Evolutionary conservation across 2,113 vertebrate species (phyloP).

Genomic region (Monopterus albus): DNA sequence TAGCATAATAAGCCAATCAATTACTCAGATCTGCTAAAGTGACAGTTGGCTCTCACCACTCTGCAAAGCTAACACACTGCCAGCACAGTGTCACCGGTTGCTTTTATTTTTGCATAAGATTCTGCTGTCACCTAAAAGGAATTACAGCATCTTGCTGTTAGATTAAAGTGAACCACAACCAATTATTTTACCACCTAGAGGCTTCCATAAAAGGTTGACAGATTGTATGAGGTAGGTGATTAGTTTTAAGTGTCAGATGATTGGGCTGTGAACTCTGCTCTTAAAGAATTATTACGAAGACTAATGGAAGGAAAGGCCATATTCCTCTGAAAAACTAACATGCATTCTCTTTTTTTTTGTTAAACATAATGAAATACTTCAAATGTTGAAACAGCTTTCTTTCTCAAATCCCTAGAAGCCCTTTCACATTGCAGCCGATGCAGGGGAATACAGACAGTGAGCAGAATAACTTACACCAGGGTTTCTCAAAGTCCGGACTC

Average conservation of each 20-base stretch:
- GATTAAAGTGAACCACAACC: conserved; percentile 71
- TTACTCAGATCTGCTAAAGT: conserved; percentile 64
- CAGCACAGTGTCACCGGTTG: conserved; percentile 53
- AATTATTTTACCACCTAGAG: conserved; percentile 75
- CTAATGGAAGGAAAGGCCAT: conserved; percentile 63
- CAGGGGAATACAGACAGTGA: neutral
- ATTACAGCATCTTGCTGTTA: conserved; percentile 48
- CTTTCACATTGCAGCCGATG: neutral
- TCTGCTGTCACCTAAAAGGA: conserved; percentile 45
- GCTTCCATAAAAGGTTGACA: conserved; percentile 66
- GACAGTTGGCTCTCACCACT: conserved; percentile 59
- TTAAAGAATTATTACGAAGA: conserved; percentile 55
- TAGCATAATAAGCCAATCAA: conserved; percentile 71
- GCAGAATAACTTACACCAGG: neutral
- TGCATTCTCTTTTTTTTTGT: conserved; percentile 41
- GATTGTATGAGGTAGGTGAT: conserved; percentile 69
- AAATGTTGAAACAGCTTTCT: conserved; percentile 54
- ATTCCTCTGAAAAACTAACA: conserved; percentile 57
- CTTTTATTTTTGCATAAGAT: conserved; percentile 42
- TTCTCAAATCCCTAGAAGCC: conserved; percentile 40
- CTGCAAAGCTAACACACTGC: conserved; percentile 36
- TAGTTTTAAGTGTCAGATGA: conserved; percentile 75
- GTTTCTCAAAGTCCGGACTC: too few relatives aligned
- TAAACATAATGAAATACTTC: conserved; percentile 55
- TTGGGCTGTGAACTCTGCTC: conserved; percentile 68